Evolutionary conservation across 2,113 vertebrate species (phyloP).

Genomic region (Cephalopterus ornatus): DNA sequence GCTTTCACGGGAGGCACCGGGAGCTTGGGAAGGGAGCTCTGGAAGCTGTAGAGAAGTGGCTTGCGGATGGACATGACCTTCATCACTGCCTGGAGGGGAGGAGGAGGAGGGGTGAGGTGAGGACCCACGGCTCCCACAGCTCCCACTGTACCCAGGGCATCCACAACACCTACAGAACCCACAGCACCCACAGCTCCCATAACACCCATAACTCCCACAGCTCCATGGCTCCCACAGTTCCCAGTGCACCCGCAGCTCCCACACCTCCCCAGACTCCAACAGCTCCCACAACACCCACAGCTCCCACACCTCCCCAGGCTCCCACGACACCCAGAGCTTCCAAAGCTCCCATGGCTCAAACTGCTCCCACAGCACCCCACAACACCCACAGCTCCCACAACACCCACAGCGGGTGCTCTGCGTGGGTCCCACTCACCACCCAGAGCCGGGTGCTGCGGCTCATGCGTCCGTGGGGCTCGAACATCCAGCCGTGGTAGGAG

Average conservation of each 20-base stretch:
- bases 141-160: no score
- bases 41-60: slow-evolving; percentile 94
- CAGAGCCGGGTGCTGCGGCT: slow-evolving; percentile 84
- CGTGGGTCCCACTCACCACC: slow-evolving; percentile 78
- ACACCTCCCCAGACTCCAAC: rapidly evolving
- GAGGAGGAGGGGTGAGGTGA: background rate
- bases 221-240: no score
- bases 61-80: slow-evolving; percentile 83
- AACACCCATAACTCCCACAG: background rate
- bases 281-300: rapidly evolving
- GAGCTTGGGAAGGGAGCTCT: slow-evolving; percentile 87
- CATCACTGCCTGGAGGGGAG: slow-evolving; percentile 70
- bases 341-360: no score
- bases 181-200: background rate
- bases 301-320: rapidly evolving
- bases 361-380: background rate
- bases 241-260: background rate
- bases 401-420: no score
- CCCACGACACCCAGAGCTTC: rapidly evolving
- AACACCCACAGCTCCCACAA: rapidly evolving
- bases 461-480: slow-evolving; percentile 87
- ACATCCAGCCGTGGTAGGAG: slow-evolving; percentile 95
- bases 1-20: slow-evolving; percentile 86
- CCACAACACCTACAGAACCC: no score
- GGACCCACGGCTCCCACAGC: background rate